A percentile compares a stretch with the other conserved stretches of the same genome.
Evolutionary conservation across 2,888 invertebrate species (phyloP).

Genomic region (Apodemia zela): DNA sequence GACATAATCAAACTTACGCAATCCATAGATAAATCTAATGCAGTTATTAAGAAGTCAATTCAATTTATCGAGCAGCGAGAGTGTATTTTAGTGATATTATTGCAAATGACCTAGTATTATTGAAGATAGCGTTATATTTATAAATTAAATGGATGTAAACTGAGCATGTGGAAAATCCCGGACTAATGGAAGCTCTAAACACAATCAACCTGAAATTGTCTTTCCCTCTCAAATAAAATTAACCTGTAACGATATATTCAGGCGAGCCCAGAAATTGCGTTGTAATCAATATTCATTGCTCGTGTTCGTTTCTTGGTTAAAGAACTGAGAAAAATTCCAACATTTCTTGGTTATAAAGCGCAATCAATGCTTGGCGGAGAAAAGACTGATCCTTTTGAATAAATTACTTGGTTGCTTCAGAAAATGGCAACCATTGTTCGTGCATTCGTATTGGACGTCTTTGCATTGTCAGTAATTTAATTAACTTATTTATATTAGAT

Average conservation of each 20-base stretch:
- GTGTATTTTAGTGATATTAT: too few relatives aligned
- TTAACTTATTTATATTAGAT: background rate
- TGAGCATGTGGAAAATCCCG: too few relatives aligned
- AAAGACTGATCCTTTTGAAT: constrained; percentile 14
- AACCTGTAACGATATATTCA: background rate
- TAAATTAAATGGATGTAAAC: too few relatives aligned
- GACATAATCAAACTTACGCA: too few relatives aligned
- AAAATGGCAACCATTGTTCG: background rate
- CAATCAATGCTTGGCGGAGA: constrained; percentile 8
- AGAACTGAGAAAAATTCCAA: constrained; percentile 11
- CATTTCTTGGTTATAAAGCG: constrained; percentile 7
- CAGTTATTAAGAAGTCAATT: too few relatives aligned
- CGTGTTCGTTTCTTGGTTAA: background rate
- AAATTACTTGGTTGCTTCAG: constrained; percentile 6
- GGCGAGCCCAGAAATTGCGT: background rate
- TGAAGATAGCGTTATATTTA: too few relatives aligned
- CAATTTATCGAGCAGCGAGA: too few relatives aligned
- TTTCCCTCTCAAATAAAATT: background rate
- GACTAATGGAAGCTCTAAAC: background rate
- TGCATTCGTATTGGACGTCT: background rate
- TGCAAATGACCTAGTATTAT: too few relatives aligned
- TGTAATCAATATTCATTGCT: constrained; percentile 12
- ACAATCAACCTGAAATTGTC: background rate
- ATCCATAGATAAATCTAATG: too few relatives aligned
- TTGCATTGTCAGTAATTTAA: background rate